Base-by-base conservation (phyloP, 2,888 invertebrate species). In the Caenorhabditis sp. region DNA sequence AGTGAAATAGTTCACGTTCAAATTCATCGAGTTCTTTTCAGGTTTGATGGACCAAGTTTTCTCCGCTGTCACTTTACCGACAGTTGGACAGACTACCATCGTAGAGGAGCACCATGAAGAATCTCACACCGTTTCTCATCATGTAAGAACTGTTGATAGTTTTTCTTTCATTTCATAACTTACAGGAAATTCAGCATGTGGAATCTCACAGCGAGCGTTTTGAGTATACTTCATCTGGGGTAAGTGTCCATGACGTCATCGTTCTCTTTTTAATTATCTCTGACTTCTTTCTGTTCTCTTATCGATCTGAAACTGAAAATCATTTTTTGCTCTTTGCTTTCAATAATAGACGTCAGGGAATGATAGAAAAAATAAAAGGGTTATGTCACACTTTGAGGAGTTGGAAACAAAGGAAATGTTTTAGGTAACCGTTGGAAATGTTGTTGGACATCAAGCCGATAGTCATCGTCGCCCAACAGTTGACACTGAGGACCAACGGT, bases 41-140 rank as follows among this genome's bases (percentile, higher is more conserved):
- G 79, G 79, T 72, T 58, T 79, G 64, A 70, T 81, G 69, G 80
- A 81, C 58, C 63, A 69, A 24, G 74, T 81, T 10, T 81, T 81
- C 24, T 24, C 80, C 16, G 74, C 69, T 54, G 74, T 81, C 54
- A 74, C 74, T 47, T 63, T 74, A 3, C 80, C 80, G 38, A 63
- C 68, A 2, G 80, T 81, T 12, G 74, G 74, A 19, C 51, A 69
- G 19, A 81, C 61, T 1, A 70, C 54, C 12, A 69, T 68, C 56
- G 38, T 47, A 19, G 61, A 74, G 35, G 61, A 54, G 22, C 68
- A 66, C 51, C 80, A 81, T 38, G 56, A 81, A 51, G 74, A 81
- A 22, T 74, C 80, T 14, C 73, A 68, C 19, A 41, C 63, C 38
- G 63, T 63, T 24, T 51, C 41, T 31, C 69, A 81, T 28, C 69